Conservation (phyloP, 1,140 invertebrate genomes). For the Macrobrachium rosenbergii region DNA sequence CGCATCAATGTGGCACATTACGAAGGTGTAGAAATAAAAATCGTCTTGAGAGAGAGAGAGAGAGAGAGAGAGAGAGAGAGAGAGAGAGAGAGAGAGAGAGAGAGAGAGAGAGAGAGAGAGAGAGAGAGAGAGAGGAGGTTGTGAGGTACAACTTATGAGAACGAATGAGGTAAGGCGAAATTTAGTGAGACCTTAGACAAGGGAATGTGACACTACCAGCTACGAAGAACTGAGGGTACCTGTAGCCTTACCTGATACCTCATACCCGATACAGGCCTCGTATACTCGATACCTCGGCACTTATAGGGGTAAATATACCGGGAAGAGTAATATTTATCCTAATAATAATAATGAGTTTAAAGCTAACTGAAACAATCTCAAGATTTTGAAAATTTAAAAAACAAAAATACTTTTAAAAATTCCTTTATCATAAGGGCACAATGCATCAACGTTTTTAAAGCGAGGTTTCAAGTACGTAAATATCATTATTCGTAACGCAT, state of each 20-base stretch:
- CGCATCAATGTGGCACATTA: neutral
- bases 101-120: slow-evolving; percentile 1
- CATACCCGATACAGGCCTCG: slow-evolving; percentile 16
- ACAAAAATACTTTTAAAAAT: too few species aligned
- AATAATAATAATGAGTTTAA: too few species aligned
- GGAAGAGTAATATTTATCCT: too few species aligned
- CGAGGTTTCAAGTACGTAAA: too few species aligned
- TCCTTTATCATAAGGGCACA: too few species aligned
- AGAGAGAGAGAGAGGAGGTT: neutral
- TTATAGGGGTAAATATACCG: neutral
- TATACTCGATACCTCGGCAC: neutral
- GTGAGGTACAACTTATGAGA: neutral
- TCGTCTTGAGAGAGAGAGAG: neutral
- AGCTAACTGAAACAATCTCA: too few species aligned
- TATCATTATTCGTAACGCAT: too few species aligned
- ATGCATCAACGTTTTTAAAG: too few species aligned
- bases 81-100: slow-evolving; percentile 3
- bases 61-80: slow-evolving; percentile 1
- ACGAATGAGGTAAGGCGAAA: neutral
- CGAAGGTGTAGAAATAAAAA: neutral
- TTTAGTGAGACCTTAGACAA: neutral
- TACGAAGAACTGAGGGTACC: slow-evolving; percentile 35
- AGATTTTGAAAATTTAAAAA: too few species aligned
- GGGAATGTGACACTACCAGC: slow-evolving; percentile 10
- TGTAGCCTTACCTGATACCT: neutral